Percentiles rank a stretch among this genome's conserved stretches.
Evolutionary conservation across 2,888 invertebrate species (phyloP).

Genomic region (Helobdella robusta): DNA sequence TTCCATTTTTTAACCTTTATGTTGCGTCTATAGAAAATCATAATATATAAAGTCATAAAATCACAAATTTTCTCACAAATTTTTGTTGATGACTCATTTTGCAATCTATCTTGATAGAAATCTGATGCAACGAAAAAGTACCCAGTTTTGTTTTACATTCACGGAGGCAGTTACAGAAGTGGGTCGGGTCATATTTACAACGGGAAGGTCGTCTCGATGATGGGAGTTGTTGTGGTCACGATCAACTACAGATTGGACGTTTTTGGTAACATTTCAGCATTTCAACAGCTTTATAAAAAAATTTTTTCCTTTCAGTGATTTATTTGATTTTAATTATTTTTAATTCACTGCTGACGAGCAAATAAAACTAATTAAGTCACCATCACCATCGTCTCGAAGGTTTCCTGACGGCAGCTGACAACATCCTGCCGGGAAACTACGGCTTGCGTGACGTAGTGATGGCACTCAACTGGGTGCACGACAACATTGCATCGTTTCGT

Average conservation of each 20-base stretch:
- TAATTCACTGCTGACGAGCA: too few relatives aligned
- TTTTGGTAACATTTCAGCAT: constrained; percentile 39
- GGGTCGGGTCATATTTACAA: constrained; percentile 46
- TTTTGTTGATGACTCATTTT: too few relatives aligned
- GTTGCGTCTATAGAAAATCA: too few relatives aligned
- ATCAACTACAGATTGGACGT: constrained; percentile 48
- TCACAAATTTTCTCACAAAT: too few relatives aligned
- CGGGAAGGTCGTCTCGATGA: constrained; percentile 40
- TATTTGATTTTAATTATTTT: too few relatives aligned
- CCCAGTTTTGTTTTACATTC: constrained; percentile 46
- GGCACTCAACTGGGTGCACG: constrained; percentile 45
- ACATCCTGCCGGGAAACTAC: constrained; percentile 45
- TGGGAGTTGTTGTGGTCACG: constrained; percentile 45
- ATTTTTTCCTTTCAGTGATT: too few relatives aligned
- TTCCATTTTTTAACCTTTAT: too few relatives aligned
- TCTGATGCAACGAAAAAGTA: constrained; percentile 27
- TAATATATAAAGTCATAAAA: too few relatives aligned
- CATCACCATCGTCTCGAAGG: constrained; percentile 38
- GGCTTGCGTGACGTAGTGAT: constrained; percentile 46
- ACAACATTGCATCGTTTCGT: constrained; percentile 44
- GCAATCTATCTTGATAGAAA: too few relatives aligned
- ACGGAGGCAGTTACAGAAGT: constrained; percentile 47
- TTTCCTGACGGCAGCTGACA: constrained; percentile 43
- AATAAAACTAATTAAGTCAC: not conserved
- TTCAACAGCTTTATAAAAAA: too few relatives aligned